Evolutionary conservation across 2,113 vertebrate species (phyloP).

Genomic region (Alethe diademata): DNA sequence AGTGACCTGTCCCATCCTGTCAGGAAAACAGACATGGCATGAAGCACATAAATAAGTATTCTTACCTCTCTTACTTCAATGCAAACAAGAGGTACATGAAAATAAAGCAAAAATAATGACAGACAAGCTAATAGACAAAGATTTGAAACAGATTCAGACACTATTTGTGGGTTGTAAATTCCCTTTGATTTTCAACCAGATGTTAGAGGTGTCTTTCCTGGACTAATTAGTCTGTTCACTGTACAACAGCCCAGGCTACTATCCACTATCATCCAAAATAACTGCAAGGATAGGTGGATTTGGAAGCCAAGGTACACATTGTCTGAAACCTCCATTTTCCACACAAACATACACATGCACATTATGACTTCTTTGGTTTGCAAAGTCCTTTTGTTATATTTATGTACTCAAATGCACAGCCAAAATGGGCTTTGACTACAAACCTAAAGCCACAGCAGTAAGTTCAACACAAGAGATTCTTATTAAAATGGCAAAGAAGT

Average conservation of each 20-base stretch:
- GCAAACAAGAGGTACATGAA: background rate
- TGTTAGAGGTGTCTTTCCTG: background rate
- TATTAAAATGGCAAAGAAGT: background rate
- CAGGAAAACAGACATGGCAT: background rate
- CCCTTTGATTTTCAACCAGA: background rate
- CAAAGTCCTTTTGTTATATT: background rate
- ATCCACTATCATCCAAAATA: background rate
- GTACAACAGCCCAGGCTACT: background rate
- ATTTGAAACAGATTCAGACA: background rate
- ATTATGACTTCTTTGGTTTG: background rate
- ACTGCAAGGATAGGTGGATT: background rate
- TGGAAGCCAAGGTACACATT: background rate
- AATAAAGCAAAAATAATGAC: background rate
- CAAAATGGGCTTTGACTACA: background rate
- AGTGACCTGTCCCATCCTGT: background rate
- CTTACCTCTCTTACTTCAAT: background rate
- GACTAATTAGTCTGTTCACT: background rate
- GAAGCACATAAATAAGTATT: background rate
- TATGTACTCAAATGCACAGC: background rate
- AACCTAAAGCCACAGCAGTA: background rate
- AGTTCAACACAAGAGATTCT: background rate
- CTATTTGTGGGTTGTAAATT: background rate
- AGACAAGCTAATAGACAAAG: background rate
- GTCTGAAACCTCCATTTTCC: background rate
- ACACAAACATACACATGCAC: accelerated